Conservation (phyloP, 2,113 vertebrate genomes). For the Mobula hypostoma region DNA sequence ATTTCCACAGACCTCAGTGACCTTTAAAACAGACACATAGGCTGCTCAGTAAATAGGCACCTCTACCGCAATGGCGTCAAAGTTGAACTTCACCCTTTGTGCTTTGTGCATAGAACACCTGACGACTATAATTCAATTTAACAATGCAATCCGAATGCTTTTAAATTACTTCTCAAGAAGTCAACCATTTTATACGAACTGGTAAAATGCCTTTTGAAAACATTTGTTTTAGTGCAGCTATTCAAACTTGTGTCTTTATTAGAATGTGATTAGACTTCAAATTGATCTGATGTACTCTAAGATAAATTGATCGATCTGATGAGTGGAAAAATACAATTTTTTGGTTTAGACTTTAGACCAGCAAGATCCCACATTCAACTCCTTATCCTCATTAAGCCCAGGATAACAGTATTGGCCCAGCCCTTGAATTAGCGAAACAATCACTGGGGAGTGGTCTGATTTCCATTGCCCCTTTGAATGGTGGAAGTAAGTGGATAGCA, state of each 20-base stretch:
- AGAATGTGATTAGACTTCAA: not conserved
- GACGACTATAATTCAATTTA: not conserved
- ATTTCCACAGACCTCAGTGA: not conserved
- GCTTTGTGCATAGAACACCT: not conserved
- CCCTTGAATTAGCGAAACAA: not conserved
- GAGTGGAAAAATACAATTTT: no score
- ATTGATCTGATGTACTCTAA: not conserved
- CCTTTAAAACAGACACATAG: not conserved
- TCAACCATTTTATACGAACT: constrained; percentile 5
- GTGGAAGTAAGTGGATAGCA: not conserved
- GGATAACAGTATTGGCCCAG: not conserved
- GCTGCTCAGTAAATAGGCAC: not conserved
- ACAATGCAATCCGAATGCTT: not conserved
- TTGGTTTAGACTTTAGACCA: not conserved
- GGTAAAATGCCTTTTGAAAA: not conserved
- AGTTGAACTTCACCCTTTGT: not conserved
- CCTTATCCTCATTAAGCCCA: not conserved
- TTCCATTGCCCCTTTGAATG: not conserved
- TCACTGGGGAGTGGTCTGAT: not conserved
- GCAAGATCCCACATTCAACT: not conserved
- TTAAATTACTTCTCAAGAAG: not conserved
- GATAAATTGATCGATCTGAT: not conserved
- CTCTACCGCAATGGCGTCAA: not conserved
- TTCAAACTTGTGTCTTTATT: not conserved
- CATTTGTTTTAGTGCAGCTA: not conserved